These are phyloP conservation scores for Pherbina coryleti DNA, from an alignment of 2,888 invertebrate genomes.

Conservation along the genomic window DNA sequence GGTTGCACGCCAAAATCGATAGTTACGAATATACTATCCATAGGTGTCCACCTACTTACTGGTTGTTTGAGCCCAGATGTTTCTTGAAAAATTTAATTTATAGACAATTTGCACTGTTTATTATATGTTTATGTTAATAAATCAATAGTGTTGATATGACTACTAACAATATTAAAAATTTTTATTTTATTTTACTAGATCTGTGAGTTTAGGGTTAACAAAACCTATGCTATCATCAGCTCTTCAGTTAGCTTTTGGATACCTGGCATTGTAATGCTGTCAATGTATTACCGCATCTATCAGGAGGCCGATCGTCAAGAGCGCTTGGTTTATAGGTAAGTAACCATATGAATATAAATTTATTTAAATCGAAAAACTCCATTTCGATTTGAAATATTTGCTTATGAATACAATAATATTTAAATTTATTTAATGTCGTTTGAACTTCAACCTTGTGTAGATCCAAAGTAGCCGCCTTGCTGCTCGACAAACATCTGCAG, in stretches of 20 bases:
- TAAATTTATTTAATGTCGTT: too few species aligned
- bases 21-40: too few species aligned
- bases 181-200: constrained; percentile 56
- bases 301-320: constrained; percentile 88
- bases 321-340: constrained; percentile 84
- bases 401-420: too few species aligned
- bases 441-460: constrained; percentile 68
- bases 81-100: too few species aligned
- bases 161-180: not conserved
- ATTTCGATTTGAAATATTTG: too few species aligned
- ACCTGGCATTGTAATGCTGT: constrained; percentile 92
- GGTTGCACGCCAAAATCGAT: too few species aligned
- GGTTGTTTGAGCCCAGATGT: too few species aligned
- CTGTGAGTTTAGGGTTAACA: constrained; percentile 89
- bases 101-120: too few species aligned
- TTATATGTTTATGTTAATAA: too few species aligned
- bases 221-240: constrained; percentile 87
- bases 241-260: constrained; percentile 95
- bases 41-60: too few species aligned
- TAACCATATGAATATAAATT: not conserved
- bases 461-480: constrained; percentile 88
- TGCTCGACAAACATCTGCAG: constrained; percentile 89
- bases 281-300: constrained; percentile 92
- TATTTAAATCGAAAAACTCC: too few species aligned
- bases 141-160: too few species aligned